These are phyloP conservation scores for Geotrypetes seraphini DNA, from an alignment of 2,797 vertebrate genomes.

Conservation along the genomic window DNA sequence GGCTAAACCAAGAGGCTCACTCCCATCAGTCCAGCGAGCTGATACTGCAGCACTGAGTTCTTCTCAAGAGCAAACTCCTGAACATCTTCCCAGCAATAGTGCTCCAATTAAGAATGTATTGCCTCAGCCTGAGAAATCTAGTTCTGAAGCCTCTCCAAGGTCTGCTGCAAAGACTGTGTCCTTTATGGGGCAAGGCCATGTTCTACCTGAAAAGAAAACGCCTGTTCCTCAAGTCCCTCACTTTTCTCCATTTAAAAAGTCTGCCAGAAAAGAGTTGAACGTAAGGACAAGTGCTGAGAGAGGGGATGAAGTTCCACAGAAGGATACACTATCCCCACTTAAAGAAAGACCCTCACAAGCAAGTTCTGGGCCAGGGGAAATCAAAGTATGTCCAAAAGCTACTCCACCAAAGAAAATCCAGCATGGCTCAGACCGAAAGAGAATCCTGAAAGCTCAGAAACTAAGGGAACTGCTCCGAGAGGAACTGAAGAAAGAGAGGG, in stretches of 20 bases:
- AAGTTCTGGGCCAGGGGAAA: constrained; percentile 28
- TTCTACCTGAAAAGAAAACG: constrained; percentile 41
- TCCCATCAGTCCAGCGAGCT: constrained; percentile 35
- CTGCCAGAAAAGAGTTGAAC: constrained; percentile 16
- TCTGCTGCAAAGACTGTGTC: constrained; percentile 30
- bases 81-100: constrained; percentile 3
- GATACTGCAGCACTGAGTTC: constrained; percentile 31
- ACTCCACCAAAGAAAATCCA: constrained; percentile 28
- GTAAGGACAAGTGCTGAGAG: constrained; percentile 3
- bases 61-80: constrained; percentile 22
- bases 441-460: constrained; percentile 76
- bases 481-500: constrained; percentile 79
- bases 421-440: constrained; percentile 65
- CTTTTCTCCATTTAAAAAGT: constrained; percentile 40
- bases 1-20: constrained; percentile 62
- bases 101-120: constrained; percentile 22
- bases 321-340: constrained; percentile 25
- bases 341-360: constrained; percentile 47
- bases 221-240: constrained; percentile 47
- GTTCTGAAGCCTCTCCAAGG: constrained; percentile 25
- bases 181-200: constrained; percentile 25
- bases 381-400: constrained; percentile 1
- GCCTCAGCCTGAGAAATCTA: constrained; percentile 5
- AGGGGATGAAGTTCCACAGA: constrained; percentile 16
- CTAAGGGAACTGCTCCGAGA: constrained; percentile 78